Evolutionary conservation across 2,888 invertebrate genomes (phyloP).

Genomic region (Oscheius sp.): DNA sequence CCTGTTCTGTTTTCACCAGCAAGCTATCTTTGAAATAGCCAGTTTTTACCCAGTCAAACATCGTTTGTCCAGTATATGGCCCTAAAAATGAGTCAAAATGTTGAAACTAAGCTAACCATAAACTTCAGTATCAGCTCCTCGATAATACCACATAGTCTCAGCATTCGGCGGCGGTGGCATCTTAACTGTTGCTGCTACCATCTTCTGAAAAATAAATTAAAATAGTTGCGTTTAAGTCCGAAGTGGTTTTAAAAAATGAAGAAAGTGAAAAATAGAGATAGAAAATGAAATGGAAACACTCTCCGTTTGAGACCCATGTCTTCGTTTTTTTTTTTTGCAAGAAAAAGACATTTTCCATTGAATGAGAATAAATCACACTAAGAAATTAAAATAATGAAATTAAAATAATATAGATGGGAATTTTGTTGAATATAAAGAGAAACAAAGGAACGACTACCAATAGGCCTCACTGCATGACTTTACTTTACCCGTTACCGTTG

Average conservation of each 20-base stretch:
- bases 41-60: conserved; percentile 26
- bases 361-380: too few species aligned
- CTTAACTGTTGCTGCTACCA: conserved; percentile 23
- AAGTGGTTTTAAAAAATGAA: background rate
- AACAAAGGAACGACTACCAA: too few species aligned
- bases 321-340: background rate
- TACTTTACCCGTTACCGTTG: too few species aligned
- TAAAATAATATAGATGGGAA: too few species aligned
- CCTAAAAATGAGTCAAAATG: background rate
- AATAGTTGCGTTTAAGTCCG: background rate
- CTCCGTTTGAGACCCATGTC: background rate
- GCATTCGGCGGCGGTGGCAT: background rate
- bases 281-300: background rate
- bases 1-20: conserved; percentile 16
- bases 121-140: conserved; percentile 17
- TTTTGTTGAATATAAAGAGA: too few species aligned
- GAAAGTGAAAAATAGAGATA: background rate
- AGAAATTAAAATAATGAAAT: too few species aligned
- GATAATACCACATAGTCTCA: conserved; percentile 18
- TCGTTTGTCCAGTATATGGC: conserved; percentile 18
- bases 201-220: background rate
- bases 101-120: conserved; percentile 5
- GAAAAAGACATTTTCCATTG: too few species aligned
- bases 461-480: too few species aligned
- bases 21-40: conserved; percentile 31